phyloP scores from a whole-genome alignment of 2,113 vertebrate genomes.

The Tachysurus fulvidraco region DNA sequence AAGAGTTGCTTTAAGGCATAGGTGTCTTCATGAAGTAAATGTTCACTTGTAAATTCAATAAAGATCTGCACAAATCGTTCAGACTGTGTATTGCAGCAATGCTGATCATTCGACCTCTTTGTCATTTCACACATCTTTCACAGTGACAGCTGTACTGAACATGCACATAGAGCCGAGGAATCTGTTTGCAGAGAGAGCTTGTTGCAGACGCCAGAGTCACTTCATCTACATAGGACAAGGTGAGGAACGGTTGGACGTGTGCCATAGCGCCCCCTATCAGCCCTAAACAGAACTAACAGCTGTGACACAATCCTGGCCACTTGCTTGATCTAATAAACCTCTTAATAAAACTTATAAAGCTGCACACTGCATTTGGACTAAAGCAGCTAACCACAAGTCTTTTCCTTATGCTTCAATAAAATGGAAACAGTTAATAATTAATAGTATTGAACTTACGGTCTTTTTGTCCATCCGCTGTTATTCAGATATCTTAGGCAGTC shows the following conservation, averaged over 20 bases:
- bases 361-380: neutral
- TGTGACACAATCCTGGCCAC: neutral
- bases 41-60: neutral
- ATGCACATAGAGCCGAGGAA: conserved; percentile 64
- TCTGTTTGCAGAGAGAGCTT: conserved; percentile 70
- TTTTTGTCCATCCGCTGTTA: neutral
- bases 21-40: neutral
- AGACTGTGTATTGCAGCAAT: too few relatives aligned
- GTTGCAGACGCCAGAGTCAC: conserved; percentile 76
- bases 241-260: conserved; percentile 47
- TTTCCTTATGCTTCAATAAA: neutral
- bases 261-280: conserved; percentile 13
- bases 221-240: conserved; percentile 71
- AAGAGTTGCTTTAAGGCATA: neutral
- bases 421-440: neutral
- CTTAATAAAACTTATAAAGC: neutral
- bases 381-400: neutral
- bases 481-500: conserved; percentile 74
- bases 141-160: conserved; percentile 50
- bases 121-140: conserved; percentile 34
- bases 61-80: neutral
- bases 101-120: neutral
- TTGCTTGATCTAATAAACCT: neutral
- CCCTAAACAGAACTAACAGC: neutral
- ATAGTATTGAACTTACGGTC: neutral